Base-by-base conservation (phyloP, 1,140 invertebrate genomes). In the Leptinotarsa undecemlineata region DNA sequence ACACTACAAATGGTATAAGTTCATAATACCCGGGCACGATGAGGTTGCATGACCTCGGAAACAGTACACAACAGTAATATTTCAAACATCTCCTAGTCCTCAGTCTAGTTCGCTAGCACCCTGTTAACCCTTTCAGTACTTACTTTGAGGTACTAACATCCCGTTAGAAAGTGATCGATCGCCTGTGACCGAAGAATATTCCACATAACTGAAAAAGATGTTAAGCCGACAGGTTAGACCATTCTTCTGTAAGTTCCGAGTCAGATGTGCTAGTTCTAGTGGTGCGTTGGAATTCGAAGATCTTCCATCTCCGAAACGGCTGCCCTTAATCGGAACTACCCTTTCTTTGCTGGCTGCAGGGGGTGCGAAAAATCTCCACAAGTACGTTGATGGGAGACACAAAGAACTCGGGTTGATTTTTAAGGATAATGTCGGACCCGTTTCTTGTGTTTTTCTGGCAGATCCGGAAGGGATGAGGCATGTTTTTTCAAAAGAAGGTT, bases 361-460 rank as follows among this genome's bases (percentile, higher is more conserved):
- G 14, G 86, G 86, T 20, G 82, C 87, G 3, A 82, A 85, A 23
- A 82, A 87, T 82, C 83, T 94, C 4, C 93, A 96, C 82, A 87
- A 91, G 80, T 94, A 94, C 81, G 89, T 95, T 42, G 91, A 95
- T 82, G 81, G 81, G 20, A 86, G 91, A 17, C 95, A 97, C 84
- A 86, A 87, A 73, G 78, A 92, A 82, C 85, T 94, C 72, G 95
- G 95, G 3, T 88, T 91, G 0, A 90, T 96, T 76, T 96, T 92
- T 85, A 86, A 87, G 6, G 93, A 95, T 82, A 87, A 86, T 17
- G 84, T 95, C 14, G 91, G 91, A n/a, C 87, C 88, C 3, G 85
- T 90, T 19, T 86, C 90, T 74, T 88, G 89, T 6, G 88, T 95
- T 60, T 96, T 95, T 81, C 84, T 95, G 5, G 90, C 90, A 64